phyloP scores from a whole-genome alignment of 2,113 vertebrate species.

The Bucco capensis region DNA sequence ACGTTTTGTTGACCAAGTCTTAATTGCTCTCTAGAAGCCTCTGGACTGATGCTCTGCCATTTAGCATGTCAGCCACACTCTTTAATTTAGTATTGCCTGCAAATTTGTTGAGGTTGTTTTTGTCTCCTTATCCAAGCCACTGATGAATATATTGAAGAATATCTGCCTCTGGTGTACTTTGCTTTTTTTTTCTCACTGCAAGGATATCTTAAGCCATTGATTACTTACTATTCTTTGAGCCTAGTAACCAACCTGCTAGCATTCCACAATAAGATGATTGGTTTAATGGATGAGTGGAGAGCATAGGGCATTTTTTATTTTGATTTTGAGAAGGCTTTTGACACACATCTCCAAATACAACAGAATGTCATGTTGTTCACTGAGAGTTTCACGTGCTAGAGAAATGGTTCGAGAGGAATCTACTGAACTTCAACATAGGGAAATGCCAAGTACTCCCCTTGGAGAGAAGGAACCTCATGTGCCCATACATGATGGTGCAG shows the following conservation, averaged over 20 bases:
- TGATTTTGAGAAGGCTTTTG: too few relatives aligned
- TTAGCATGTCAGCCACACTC: background rate
- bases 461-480: background rate
- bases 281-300: background rate
- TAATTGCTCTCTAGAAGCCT: background rate
- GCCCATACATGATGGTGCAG: background rate
- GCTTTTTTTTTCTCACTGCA: background rate
- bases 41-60: background rate
- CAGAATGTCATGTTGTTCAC: too few relatives aligned
- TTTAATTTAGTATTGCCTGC: background rate
- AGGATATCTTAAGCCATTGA: background rate
- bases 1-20: background rate
- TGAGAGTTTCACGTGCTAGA: background rate
- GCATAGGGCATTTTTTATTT: background rate
- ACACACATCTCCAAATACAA: too few relatives aligned
- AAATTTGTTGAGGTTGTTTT: background rate
- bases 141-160: background rate
- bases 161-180: background rate
- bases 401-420: background rate
- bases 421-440: background rate
- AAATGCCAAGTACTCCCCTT: background rate
- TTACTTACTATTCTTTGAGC: background rate
- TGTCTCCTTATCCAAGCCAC: background rate
- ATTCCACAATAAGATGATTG: background rate
- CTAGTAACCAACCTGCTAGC: background rate